A percentile compares a stretch with the other conserved stretches of the same genome.
Conservation (phyloP, 2,113 vertebrate species). For the Glaucomys volans region DNA sequence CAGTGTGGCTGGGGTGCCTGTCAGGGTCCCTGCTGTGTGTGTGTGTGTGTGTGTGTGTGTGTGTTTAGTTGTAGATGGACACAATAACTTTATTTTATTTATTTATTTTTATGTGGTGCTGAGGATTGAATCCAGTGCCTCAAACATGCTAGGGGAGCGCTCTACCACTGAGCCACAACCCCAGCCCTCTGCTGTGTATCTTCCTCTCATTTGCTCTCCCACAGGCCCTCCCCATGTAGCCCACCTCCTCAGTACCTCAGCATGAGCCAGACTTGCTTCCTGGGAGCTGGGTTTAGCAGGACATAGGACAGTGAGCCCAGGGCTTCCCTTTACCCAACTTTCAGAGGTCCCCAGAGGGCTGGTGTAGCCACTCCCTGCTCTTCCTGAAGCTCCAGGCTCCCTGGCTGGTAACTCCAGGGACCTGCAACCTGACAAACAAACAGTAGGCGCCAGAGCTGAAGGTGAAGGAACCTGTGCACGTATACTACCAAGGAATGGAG, state of each 20-base stretch:
- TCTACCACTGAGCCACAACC: too few relatives aligned
- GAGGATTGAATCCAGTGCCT: too few relatives aligned
- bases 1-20: not conserved
- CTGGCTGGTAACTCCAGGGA: constrained; percentile 65
- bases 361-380: constrained; percentile 45
- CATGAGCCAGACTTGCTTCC: not conserved
- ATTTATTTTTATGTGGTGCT: too few relatives aligned
- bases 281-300: not conserved
- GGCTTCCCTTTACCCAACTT: constrained; percentile 14
- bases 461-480: not conserved
- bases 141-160: too few relatives aligned
- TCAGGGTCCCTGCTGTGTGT: too few relatives aligned
- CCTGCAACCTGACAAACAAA: constrained; percentile 71
- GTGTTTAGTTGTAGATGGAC: too few relatives aligned
- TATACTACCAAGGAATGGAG: constrained; percentile 27
- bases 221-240: accelerated
- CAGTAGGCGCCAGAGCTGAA: not conserved
- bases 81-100: too few relatives aligned
- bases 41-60: too few relatives aligned
- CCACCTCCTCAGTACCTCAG: not conserved
- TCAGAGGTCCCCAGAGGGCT: constrained; percentile 23
- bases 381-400: constrained; percentile 35
- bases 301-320: not conserved
- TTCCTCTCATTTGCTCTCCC: not conserved
- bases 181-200: not conserved